Evolutionary conservation across 2,888 invertebrate species (phyloP), one percentile per base, ranked within the genome.

Genomic region (Deilephila porcellus): DNA sequence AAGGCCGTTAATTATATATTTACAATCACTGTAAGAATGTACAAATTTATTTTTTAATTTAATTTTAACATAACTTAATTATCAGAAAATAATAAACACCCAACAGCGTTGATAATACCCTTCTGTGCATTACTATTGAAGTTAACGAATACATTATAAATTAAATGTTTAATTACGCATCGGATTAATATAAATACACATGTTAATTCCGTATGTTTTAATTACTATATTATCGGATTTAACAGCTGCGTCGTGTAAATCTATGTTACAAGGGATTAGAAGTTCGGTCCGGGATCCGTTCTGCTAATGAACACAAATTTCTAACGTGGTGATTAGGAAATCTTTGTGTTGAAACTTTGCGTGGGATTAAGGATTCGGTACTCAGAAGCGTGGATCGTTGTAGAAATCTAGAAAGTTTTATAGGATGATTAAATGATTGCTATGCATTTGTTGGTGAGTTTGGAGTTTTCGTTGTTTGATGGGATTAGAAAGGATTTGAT

Each of bases 251-350:
- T 67, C 25, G n/a, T 37, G 67, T 52, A 67, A 67, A 67, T 67
- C 64, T 25, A 67, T 25, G 20, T 67, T 67, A 67, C 25, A 17
- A 17, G 6, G 52, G 67, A 67, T 67, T 67, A 67, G 67, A 67
- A 52, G 45, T 67, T 67, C 29, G 67, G 52, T 25, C 45, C 17
- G 67, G 25, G 67, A 67, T 52, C 29, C 14, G 67, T 25, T 45
- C 14, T 32, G 32, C 62, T 63, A 63, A 63, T 63, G 63, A 63
- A 63, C 63, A 63, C 63, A 63, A 63, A 64, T 52, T 52, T 52
- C 52, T 25, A 64, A 67, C 25, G 45, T 52, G 67, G 67, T 8
- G 45, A 52, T 67, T 25, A 52, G 45, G 32, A 17, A 62, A 32
- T 32, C 62, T 62, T 29, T 32, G 62, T 62, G 29, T 19, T 62